Base-by-base conservation (phyloP, 2,888 invertebrate species). In the Habroteleia sp. region DNA sequence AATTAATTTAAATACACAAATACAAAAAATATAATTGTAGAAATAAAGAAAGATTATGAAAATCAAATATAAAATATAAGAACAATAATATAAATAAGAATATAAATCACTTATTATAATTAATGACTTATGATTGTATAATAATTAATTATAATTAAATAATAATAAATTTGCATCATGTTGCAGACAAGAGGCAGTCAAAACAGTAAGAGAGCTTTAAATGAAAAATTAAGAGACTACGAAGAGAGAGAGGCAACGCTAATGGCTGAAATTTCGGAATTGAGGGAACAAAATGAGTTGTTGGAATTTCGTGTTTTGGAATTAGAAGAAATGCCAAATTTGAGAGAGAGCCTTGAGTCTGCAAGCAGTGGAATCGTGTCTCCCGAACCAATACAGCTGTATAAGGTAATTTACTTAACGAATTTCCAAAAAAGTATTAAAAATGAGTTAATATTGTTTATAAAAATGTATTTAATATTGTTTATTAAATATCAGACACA, bases 281-380 rank as follows among this genome's bases (percentile, higher is more conserved):
- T 94, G 82, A 91, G 93, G 80, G 95, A 95, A 86, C 94, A 94
- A 86, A 93, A 94, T 87, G 95, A 95, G 88, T 91, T 95, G 78
- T 91, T 94, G 85, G 95, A 95, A 90, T 95, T 95, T 90, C 90
- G 95, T 44, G 91, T 94, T 79, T 89, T 95, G 78, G 95, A 95
- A 89, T 89, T 95, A 80, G 94, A 94, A 87, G 94, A 93, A 87
- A 77, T 77, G 23, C 82, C 82, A 3, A 77, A 82, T 8, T 73
- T 75, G 0, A 76, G 82, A 10, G 83, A 83, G 2, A 83, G 81
- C 8, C 81, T 83, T 0, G 85, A 84, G 48, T 79, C 81, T 2
- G 81, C 83, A 7, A 84, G 84, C 77, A 84, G 84, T 41, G 83
- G 85, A 16, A 81, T 84, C 41, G 83, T 84, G 11, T 84, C 92